Base-by-base conservation (phyloP, 2,113 vertebrate genomes). In the Herpetotheres cachinnans region DNA sequence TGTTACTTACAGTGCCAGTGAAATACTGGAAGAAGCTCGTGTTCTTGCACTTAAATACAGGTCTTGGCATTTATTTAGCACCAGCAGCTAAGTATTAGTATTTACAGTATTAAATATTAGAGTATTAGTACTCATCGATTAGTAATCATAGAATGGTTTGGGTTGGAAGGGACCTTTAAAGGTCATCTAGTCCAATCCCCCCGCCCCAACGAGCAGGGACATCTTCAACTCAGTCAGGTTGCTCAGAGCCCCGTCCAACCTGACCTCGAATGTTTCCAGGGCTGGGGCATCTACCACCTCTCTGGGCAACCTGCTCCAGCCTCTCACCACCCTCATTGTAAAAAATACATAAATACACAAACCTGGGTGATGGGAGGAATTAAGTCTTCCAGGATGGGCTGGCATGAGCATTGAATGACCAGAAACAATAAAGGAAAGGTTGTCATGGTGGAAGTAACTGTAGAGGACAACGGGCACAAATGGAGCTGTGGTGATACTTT, bases 401-500 rank as follows among this genome's bases (percentile, higher is more conserved):
- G 32, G 25, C 5, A 22, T 30, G 63, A 71, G 29, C 36, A 73
- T 0, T 29, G 72, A 83, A n/a, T 16, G 26, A 16, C 12, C 62
- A 86, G 58, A 32, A 88, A 27, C 25, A 71, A 13, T 17, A 42
- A 32, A 59, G 49, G 24, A 42, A 74, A 90, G 30, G 17, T 44
- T 3, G 2, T 49, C 32, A 4, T 9, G 34, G 42, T 21, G 16
- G 70, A 44, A 46, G 7, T 14, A 59, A 15, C 62, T 29, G 56
- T 38, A 38, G 54, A 63, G 62, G 32, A n/a, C 59, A 81, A 42
- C n/a, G 67, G 66, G 47, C 88, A 40, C 34, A 24, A 11, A 29
- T 8, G 69, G 59, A 74, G 36, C 36, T 0, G 0, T 9, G 1
- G 2, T 59, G 81, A 17, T 6, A 9, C 18, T 47, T 74, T 4